Percentiles rank a stretch among this genome's conserved stretches.
phyloP scores from a whole-genome alignment of 2,888 invertebrate genomes.

The Ptilodon capucinus region DNA sequence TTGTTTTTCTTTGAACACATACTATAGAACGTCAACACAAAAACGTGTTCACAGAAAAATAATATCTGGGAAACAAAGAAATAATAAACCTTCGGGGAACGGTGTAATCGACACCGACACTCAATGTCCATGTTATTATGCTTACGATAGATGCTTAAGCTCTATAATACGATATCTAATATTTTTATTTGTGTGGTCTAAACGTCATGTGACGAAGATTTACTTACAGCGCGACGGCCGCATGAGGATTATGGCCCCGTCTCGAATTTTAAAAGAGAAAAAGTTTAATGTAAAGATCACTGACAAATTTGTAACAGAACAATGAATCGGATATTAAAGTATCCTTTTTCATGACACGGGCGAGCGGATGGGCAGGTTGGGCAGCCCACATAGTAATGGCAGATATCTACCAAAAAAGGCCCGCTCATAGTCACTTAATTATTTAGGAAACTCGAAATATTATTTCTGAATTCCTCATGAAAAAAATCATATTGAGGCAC shows the following conservation, averaged over 20 bases:
- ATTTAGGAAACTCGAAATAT: too few species aligned
- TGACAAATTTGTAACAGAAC: constrained; percentile 83
- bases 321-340: constrained; percentile 82
- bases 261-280: constrained; percentile 77
- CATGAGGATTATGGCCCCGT: constrained; percentile 74
- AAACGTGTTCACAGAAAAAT: constrained; percentile 24
- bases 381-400: constrained; percentile 44
- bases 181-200: constrained; percentile 74
- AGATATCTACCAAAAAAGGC: too few species aligned
- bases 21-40: constrained; percentile 23
- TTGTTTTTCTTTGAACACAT: constrained; percentile 41
- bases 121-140: constrained; percentile 17
- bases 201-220: constrained; percentile 64
- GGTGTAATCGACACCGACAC: constrained; percentile 40
- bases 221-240: constrained; percentile 65
- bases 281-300: constrained; percentile 81
- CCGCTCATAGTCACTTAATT: too few species aligned
- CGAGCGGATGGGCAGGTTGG: constrained; percentile 69
- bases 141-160: constrained; percentile 37
- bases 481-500: too few species aligned
- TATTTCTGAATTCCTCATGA: too few species aligned
- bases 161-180: constrained; percentile 50
- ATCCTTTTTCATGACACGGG: constrained; percentile 79
- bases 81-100: constrained; percentile 25
- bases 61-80: constrained; percentile 23